Evolutionary conservation across 30 jellyfish, hydroid and myxozoan genomes (phyloP), one percentile per base, ranked within the genome.

Genomic region (Aurelia sp.): DNA sequence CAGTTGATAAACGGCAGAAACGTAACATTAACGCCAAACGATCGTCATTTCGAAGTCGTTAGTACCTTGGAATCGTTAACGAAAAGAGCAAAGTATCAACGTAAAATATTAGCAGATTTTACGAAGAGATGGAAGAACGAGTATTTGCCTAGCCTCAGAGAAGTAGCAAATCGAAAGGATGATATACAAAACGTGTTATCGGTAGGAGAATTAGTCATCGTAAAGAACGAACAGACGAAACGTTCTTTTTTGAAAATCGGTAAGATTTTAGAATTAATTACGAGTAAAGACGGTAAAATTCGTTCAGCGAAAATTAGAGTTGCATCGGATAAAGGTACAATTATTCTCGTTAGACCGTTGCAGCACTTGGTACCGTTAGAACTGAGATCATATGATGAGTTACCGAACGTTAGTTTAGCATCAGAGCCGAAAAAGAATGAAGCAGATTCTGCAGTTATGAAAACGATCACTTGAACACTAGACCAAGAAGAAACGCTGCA

Each of bases 1-100:
- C 93, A 84, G 78, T 71, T 84, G 12, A 37, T 84, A 4, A 84
- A 71, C 40, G 81, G 93, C 31, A 57, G 81, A 35, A 71, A 84
- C 50, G 41, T 84, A n/a, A 16, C 33, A 6, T 37, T 15, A 18
- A 27, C 52, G 21, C 85, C 92, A 13, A 82, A 58, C 55, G 86
- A 82, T 8, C 19, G 59, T 66, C 81, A 84, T 60, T 35, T 21
- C 15, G 93, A 84, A 72, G 51, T 84, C 37, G 69, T 62, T 7
- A 41, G 59, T 22, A 71, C 86, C 23, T 84, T 70, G 31, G 93
- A 84, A 72, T 31, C 72, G 6, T 47, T 84, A 41, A 22, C 92
- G 15, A 73, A 50, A 57, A 55, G 93, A 23, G 86, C 93, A 12
- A 72, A 62, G 22, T 72, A 70, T 50, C 69, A 84, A 17, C 44